Conservation (phyloP, 1,140 invertebrate genomes). For the Achatina immaculata region DNA sequence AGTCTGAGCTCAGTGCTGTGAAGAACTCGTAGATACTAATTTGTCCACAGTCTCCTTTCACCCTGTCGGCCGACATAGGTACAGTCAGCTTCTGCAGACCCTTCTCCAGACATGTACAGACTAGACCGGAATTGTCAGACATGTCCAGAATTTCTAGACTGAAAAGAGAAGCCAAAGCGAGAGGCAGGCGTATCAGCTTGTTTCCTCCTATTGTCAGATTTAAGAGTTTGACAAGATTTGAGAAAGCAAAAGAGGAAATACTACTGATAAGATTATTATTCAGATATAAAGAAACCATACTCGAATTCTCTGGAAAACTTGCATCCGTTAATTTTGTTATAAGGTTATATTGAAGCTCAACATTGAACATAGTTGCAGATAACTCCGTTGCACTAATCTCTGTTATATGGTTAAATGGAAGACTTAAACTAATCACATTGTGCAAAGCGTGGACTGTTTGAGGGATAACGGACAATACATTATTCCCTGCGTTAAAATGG, state of each 20-base stretch:
- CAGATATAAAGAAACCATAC: neutral
- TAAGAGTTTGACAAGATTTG: neutral
- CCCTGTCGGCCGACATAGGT: neutral
- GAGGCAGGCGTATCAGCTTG: neutral
- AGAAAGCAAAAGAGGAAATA: neutral
- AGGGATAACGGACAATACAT: no score
- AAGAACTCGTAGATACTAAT: neutral
- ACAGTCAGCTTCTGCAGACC: neutral
- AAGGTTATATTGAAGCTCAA: neutral
- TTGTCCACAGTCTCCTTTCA: neutral
- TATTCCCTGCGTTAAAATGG: no score
- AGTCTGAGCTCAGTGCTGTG: neutral
- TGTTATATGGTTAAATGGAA: no score
- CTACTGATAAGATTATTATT: neutral
- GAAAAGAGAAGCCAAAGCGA: neutral
- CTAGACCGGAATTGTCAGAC: neutral
- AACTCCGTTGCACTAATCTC: no score
- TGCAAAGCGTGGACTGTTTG: no score
- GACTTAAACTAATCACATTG: no score
- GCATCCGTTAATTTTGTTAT: neutral
- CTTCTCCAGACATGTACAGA: constrained; percentile 3
- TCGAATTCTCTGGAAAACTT: neutral
- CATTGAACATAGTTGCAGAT: no score
- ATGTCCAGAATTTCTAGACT: neutral
- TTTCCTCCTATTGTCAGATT: neutral